Percentiles rank a stretch among this genome's conserved stretches.
Conservation (phyloP, 2,113 vertebrate genomes). For the Bagarius yarrelli region DNA sequence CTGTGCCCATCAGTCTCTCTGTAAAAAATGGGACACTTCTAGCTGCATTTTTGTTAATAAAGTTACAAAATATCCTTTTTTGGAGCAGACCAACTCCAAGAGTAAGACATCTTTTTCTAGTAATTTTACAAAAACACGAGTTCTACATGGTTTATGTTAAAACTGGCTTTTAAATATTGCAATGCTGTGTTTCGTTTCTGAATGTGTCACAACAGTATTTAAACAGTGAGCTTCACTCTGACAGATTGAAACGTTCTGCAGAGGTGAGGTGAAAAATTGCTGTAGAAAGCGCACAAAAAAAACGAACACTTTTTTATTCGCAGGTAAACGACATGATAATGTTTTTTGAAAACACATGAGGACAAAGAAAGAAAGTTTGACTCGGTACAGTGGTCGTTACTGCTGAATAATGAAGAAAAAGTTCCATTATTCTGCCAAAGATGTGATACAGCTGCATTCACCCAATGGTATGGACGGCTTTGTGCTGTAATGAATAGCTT, state of each 20-base stretch:
- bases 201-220: slow-evolving; percentile 20
- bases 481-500: slow-evolving; percentile 5
- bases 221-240: neutral
- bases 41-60: neutral
- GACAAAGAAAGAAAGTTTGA: slow-evolving; percentile 10
- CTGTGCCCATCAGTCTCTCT: neutral
- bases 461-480: neutral
- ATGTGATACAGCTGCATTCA: slow-evolving; percentile 5
- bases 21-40: neutral
- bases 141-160: neutral
- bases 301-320: neutral
- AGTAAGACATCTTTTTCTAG: neutral
- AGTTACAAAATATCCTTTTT: neutral
- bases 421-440: neutral
- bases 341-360: neutral
- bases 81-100: neutral
- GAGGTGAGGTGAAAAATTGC: neutral
- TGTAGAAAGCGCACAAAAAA: neutral
- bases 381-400: neutral
- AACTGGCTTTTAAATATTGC: neutral
- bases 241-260: neutral
- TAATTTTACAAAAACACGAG: neutral
- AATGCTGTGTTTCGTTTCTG: neutral
- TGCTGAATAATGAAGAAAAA: slow-evolving; percentile 18
- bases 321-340: slow-evolving; percentile 11